A percentile compares a stretch with the other conserved stretches of the same genome.
phyloP scores from a whole-genome alignment of 64 coral and sea anemone species.

The Porites lutea region DNA sequence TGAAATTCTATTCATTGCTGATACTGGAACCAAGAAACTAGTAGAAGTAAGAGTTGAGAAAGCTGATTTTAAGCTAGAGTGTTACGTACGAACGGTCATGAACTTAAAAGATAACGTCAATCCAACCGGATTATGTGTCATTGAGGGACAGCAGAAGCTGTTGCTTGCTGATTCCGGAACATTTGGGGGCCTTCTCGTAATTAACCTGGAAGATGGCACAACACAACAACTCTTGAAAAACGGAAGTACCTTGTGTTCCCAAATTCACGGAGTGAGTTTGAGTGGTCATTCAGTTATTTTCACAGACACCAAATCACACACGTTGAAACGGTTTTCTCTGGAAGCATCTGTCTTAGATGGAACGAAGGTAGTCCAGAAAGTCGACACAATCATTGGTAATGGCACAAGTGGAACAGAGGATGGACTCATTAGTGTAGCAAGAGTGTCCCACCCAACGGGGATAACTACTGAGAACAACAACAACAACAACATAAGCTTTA shows the following conservation, averaged over 20 bases:
- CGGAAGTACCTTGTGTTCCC: constrained; percentile 10
- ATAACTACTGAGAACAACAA: constrained; percentile 17
- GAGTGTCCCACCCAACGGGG: constrained; percentile 28
- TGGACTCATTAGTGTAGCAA: neutral
- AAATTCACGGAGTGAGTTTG: constrained; percentile 49
- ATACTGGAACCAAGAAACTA: constrained; percentile 33
- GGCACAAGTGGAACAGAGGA: constrained; percentile 63
- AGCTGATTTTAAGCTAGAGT: constrained; percentile 52
- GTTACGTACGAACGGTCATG: constrained; percentile 46
- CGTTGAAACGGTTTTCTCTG: constrained; percentile 56
- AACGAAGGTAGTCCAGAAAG: neutral
- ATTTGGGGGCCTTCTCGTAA: constrained; percentile 45
- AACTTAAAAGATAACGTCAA: constrained; percentile 34
- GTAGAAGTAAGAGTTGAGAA: constrained; percentile 50
- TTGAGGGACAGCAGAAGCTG: constrained; percentile 56
- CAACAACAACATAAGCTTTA: no score
- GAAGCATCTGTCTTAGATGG: constrained; percentile 36
- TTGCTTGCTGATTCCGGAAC: constrained; percentile 70
- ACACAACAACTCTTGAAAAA: constrained; percentile 37
- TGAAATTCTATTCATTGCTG: constrained; percentile 66
- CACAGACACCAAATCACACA: constrained; percentile 49
- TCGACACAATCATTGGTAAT: constrained; percentile 58
- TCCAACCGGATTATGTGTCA: constrained; percentile 55
- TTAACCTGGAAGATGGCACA: constrained; percentile 63
- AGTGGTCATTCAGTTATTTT: constrained; percentile 53